Percentiles rank a stretch among this genome's conserved stretches.
These are phyloP conservation scores for Ariopsis seemanni DNA, from an alignment of 2,113 vertebrate genomes.

Conservation along the genomic window DNA sequence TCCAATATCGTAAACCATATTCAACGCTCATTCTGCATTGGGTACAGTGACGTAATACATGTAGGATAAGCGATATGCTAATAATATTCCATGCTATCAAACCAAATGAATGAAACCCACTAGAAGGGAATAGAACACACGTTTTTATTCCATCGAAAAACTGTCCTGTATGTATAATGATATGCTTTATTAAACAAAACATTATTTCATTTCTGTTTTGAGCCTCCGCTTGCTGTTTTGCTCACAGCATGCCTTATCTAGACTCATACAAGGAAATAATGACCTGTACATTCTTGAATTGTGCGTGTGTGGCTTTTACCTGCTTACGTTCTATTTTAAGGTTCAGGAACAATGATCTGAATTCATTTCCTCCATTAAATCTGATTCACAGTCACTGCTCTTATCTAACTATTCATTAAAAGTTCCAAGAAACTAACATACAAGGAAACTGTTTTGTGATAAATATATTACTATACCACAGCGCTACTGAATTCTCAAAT, in stretches of 20 bases:
- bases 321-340: background rate
- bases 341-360: background rate
- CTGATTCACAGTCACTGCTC: background rate
- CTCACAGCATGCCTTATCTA: background rate
- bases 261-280: slow-evolving; percentile 22
- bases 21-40: no score
- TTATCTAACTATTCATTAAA: background rate
- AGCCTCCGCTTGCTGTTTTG: background rate
- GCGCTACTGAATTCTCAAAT: background rate
- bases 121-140: no score
- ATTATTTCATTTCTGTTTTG: background rate
- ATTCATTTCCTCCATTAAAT: background rate
- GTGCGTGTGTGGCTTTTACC: background rate
- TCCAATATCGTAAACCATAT: no score
- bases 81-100: no score
- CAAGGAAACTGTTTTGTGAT: background rate
- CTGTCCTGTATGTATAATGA: no score
- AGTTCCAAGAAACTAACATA: background rate
- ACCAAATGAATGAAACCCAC: no score
- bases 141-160: no score
- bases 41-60: no score
- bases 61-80: no score
- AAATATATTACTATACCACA: background rate
- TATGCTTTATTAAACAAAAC: background rate
- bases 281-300: no score